phyloP scores from a whole-genome alignment of 2,113 vertebrate genomes.

The Upupa epops region DNA sequence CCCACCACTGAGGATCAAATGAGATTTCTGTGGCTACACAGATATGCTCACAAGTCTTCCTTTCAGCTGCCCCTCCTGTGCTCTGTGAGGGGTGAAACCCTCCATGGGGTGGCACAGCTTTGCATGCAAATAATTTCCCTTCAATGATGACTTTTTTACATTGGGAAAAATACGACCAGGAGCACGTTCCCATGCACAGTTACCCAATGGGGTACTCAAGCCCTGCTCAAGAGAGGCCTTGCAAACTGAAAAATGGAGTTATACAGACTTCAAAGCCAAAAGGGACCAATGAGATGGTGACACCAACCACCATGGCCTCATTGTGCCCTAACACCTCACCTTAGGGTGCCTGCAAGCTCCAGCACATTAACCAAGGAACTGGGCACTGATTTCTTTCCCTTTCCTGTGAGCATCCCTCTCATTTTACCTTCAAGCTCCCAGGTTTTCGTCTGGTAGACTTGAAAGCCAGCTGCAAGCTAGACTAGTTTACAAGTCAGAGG shows the following conservation, averaged over 20 bases:
- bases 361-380: not conserved
- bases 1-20: slow-evolving; percentile 65
- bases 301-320: accelerated
- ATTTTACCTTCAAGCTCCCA: not conserved
- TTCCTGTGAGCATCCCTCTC: not conserved
- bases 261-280: not conserved
- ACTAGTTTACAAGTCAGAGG: slow-evolving; percentile 2
- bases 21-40: slow-evolving; percentile 53
- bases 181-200: accelerated
- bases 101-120: not conserved
- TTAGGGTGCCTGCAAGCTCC: not conserved
- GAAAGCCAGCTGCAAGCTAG: not conserved
- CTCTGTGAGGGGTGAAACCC: not conserved
- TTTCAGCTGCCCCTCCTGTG: slow-evolving; percentile 42
- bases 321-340: not conserved
- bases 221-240: not conserved
- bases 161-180: not conserved
- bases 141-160: not conserved
- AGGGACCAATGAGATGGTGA: not conserved
- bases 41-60: slow-evolving; percentile 29
- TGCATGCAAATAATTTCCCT: not conserved
- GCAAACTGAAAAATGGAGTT: not conserved
- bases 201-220: not conserved
- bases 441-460: not conserved
- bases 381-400: not conserved